Conservation (phyloP, 2,797 vertebrate species). For the Cossypha heuglini region DNA sequence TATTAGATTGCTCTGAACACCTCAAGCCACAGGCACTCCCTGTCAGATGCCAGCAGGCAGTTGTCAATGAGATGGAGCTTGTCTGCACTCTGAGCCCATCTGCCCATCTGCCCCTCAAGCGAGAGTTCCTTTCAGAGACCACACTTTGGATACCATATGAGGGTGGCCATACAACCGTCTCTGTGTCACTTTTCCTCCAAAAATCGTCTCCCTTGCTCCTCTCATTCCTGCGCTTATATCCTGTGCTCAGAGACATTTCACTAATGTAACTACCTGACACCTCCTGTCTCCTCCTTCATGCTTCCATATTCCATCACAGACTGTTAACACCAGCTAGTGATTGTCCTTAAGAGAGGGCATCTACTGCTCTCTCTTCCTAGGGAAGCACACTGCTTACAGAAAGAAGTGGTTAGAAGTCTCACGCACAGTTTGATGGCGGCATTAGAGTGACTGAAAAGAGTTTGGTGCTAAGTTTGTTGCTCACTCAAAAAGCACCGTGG, state of each 20-base stretch:
- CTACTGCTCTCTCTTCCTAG: neutral
- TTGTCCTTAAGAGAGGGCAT: neutral
- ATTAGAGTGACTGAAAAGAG: neutral
- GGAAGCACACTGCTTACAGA: neutral
- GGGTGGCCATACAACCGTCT: neutral
- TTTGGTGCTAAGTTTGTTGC: neutral
- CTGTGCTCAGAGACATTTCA: neutral
- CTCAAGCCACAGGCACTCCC: neutral
- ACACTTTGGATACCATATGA: neutral
- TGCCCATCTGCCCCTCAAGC: accelerated
- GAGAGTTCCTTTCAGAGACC: neutral
- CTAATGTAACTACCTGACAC: neutral
- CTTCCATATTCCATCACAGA: neutral
- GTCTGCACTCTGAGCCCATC: neutral
- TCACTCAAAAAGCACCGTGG: neutral
- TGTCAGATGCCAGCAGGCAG: neutral
- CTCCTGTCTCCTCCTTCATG: neutral
- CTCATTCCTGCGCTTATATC: neutral
- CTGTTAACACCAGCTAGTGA: neutral
- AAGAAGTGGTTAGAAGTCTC: neutral
- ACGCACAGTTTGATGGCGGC: neutral
- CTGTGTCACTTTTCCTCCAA: neutral
- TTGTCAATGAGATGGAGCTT: neutral
- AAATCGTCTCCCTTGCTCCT: neutral
- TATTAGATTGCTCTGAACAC: neutral